phyloP scores from a whole-genome alignment of 1,140 invertebrate genomes.

The Zophobas atratus region DNA sequence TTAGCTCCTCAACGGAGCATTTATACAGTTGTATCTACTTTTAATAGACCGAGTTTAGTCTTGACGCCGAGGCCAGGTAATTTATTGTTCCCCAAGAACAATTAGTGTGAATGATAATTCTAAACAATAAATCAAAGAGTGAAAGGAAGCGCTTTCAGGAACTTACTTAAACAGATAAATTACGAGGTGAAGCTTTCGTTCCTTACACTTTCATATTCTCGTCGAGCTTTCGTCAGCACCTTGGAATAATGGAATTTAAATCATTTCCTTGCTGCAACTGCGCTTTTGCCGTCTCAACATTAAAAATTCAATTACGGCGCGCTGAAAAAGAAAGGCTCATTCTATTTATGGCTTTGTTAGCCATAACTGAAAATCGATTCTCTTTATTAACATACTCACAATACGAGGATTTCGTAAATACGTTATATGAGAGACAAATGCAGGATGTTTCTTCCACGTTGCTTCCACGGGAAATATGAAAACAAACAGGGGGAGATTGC shows the following conservation, averaged over 20 bases:
- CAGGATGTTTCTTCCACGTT: not conserved
- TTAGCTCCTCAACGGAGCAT: constrained; percentile 10
- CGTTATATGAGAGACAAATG: not conserved
- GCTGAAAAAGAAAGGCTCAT: constrained; percentile 1
- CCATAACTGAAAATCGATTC: constrained; percentile 2
- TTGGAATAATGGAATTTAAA: constrained; percentile 11
- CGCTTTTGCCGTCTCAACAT: constrained; percentile 8
- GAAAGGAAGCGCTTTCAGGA: constrained; percentile 14
- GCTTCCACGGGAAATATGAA: not conserved
- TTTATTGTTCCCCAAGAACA: constrained; percentile 7
- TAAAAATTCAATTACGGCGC: constrained; percentile 7
- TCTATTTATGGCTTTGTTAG: not conserved
- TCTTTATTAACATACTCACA: not conserved
- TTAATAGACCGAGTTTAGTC: not conserved
- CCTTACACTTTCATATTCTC: not conserved
- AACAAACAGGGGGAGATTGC: constrained; percentile 32
- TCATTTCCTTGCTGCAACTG: not conserved
- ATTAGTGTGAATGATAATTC: constrained; percentile 17
- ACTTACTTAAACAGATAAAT: constrained; percentile 19
- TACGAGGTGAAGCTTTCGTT: constrained; percentile 2
- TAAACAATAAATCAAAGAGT: constrained; percentile 14
- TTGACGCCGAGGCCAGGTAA: constrained; percentile 1
- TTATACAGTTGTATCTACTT: not conserved
- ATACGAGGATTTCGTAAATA: not conserved
- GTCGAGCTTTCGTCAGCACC: constrained; percentile 26